Evolutionary conservation across 2,797 vertebrate genomes (phyloP).

Genomic region (Gorsachius magnificus): DNA sequence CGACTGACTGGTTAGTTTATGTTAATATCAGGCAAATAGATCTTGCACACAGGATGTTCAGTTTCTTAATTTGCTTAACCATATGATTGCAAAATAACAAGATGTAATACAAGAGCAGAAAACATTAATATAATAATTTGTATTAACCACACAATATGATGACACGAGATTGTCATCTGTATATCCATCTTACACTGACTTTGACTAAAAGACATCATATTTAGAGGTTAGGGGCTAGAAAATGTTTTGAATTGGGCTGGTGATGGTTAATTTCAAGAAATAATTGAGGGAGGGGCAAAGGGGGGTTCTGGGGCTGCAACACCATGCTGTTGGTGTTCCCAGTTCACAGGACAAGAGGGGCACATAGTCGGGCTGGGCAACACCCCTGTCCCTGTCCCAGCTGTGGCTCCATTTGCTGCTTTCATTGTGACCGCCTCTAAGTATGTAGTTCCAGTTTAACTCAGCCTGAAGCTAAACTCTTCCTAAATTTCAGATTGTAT

Average conservation of each 20-base stretch:
- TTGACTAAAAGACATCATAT: neutral
- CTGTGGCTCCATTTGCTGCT: neutral
- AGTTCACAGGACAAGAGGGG: neutral
- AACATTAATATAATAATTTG: neutral
- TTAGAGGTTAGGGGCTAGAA: neutral
- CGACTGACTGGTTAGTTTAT: neutral
- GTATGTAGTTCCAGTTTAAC: neutral
- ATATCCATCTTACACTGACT: neutral
- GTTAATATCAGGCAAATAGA: neutral
- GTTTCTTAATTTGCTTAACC: neutral
- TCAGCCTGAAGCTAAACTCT: neutral
- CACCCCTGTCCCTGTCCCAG: neutral
- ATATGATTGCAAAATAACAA: neutral
- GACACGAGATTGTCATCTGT: neutral
- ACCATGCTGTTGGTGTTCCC: neutral
- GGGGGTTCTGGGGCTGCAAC: neutral
- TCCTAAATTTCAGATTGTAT: neutral
- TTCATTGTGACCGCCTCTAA: neutral
- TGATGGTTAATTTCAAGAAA: neutral
- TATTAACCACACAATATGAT: neutral
- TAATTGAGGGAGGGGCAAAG: neutral
- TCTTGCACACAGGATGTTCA: neutral
- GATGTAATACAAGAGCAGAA: neutral
- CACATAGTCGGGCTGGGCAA: neutral
- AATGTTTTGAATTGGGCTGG: neutral